Evolutionary conservation across 2,797 vertebrate species (phyloP).

Genomic region (Lateolabrax maculatus): DNA sequence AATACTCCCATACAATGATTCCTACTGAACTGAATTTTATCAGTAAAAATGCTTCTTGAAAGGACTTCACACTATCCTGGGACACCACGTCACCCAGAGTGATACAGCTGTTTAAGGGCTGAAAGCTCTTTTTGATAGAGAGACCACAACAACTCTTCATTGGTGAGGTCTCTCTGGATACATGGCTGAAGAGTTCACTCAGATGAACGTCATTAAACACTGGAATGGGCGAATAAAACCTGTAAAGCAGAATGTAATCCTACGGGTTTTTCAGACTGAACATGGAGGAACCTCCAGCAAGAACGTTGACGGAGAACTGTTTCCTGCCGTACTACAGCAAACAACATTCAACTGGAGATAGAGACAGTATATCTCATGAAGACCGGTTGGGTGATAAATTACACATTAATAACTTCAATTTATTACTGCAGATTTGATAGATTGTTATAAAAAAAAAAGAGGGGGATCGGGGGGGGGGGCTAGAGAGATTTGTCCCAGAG

Average conservation of each 20-base stretch:
- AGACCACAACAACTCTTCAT: background rate
- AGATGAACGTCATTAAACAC: background rate
- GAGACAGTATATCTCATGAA: background rate
- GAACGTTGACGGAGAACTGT: background rate
- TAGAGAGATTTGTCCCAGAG: background rate
- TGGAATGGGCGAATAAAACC: background rate
- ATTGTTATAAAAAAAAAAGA: background rate
- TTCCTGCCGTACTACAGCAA: background rate
- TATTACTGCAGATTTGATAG: background rate
- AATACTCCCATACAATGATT: constrained; percentile 3
- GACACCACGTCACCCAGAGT: background rate
- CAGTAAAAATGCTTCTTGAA: background rate
- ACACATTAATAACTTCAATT: background rate
- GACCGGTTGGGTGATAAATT: background rate
- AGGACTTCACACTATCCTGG: background rate
- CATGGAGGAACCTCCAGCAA: background rate
- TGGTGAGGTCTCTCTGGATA: background rate
- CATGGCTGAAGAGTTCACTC: background rate
- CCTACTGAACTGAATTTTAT: background rate
- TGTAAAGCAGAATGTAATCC: background rate
- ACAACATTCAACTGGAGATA: background rate
- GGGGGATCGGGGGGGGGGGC: no score
- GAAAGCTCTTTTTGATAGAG: background rate
- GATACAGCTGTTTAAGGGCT: background rate
- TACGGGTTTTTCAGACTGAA: background rate